These are phyloP conservation scores for Otolemur garnettii DNA, from an alignment of 2,113 vertebrate genomes.

Conservation along the genomic window DNA sequence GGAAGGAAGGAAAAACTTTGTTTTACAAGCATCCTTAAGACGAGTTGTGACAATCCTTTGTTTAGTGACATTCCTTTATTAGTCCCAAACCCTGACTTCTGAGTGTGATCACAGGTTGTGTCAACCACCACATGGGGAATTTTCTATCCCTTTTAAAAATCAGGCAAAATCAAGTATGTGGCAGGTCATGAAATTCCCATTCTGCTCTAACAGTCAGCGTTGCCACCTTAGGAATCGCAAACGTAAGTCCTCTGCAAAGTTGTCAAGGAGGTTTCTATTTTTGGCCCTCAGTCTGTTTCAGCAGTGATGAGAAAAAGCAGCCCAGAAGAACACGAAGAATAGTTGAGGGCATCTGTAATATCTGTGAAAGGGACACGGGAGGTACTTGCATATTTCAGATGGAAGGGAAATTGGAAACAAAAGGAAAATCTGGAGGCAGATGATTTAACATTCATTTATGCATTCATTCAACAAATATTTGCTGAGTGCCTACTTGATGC, in stretches of 20 bases:
- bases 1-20: neutral
- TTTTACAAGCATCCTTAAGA: neutral
- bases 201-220: constrained; percentile 14
- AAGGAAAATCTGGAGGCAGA: constrained; percentile 70
- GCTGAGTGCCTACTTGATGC: constrained; percentile 67
- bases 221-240: constrained; percentile 16
- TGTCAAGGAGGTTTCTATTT: constrained; percentile 81
- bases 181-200: constrained; percentile 36
- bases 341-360: constrained; percentile 68
- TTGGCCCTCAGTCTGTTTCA: constrained; percentile 73
- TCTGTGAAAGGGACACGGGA: constrained; percentile 32
- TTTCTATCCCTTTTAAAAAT: constrained; percentile 43
- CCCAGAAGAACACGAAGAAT: constrained; percentile 62
- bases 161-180: constrained; percentile 51
- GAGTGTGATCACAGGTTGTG: neutral
- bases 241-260: constrained; percentile 46
- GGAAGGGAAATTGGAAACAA: constrained; percentile 76
- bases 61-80: neutral
- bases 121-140: neutral
- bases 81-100: neutral
- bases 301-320: constrained; percentile 57
- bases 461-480: constrained; percentile 82
- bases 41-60: neutral
- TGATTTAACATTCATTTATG: constrained; percentile 79
- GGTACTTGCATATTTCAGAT: constrained; percentile 59